Conservation (phyloP, 2,113 vertebrate species). For the Stigmatopora nigra region DNA sequence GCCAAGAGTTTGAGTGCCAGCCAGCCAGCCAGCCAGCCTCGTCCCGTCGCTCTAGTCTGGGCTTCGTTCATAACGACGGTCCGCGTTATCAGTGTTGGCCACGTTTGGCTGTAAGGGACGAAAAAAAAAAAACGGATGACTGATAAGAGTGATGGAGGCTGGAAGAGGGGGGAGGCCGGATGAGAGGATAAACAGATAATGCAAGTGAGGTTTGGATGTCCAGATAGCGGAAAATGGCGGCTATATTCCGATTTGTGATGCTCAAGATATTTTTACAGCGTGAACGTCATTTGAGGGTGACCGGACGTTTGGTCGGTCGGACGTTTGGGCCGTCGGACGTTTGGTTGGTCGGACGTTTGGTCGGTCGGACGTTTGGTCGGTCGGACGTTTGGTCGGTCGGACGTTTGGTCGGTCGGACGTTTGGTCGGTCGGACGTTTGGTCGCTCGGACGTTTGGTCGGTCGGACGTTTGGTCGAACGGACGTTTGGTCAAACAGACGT, state of each 20-base stretch:
- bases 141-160: constrained; percentile 30
- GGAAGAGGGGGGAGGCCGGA: constrained; percentile 10
- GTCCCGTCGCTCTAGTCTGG: constrained; percentile 23
- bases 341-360: too few species aligned
- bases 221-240: constrained; percentile 13
- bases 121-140: constrained; percentile 3
- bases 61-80: constrained; percentile 30
- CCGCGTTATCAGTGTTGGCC: constrained; percentile 43
- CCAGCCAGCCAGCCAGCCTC: constrained; percentile 32
- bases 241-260: background rate
- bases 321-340: too few species aligned
- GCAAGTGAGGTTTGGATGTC: constrained; percentile 19
- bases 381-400: too few species aligned
- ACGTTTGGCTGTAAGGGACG: constrained; percentile 33
- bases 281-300: too few species aligned
- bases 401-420: too few species aligned
- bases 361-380: too few species aligned
- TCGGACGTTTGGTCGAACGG: too few species aligned
- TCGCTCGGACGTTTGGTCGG: too few species aligned
- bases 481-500: too few species aligned
- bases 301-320: too few species aligned
- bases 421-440: too few species aligned
- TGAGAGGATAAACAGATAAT: constrained; percentile 23
- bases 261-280: background rate
- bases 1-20: constrained; percentile 35